phyloP scores from a whole-genome alignment of 2,888 invertebrate species.

The Temnothorax ravouxi region DNA sequence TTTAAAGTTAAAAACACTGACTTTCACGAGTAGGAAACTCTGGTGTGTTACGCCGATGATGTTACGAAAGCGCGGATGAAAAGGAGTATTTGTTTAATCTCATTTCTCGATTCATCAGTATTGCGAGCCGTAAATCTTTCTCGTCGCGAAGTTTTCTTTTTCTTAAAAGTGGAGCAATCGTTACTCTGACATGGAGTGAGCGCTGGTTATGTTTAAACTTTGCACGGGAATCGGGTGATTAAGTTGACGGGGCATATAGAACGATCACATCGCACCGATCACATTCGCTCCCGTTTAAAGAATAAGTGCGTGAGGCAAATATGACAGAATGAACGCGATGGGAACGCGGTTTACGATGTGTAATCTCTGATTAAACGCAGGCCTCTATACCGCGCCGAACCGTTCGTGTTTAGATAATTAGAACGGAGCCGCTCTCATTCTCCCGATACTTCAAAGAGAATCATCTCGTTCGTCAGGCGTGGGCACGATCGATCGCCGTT shows the following conservation, averaged over 20 bases:
- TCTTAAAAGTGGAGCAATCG: constrained; percentile 1
- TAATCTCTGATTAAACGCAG: constrained; percentile 71
- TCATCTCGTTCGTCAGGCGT: constrained; percentile 20
- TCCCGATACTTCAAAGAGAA: constrained; percentile 55
- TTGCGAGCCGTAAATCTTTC: constrained; percentile 20
- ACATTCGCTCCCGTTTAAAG: not conserved
- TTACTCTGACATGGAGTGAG: not conserved
- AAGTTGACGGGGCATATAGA: not conserved
- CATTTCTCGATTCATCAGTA: constrained; percentile 28
- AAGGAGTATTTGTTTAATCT: constrained; percentile 36
- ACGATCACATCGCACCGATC: not conserved
- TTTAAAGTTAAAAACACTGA: not conserved
- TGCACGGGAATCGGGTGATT: not conserved
- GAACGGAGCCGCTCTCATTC: constrained; percentile 25
- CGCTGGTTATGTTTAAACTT: not conserved
- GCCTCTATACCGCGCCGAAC: constrained; percentile 58
- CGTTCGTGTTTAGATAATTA: constrained; percentile 50
- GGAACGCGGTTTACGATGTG: constrained; percentile 42
- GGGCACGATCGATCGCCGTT: constrained; percentile 52
- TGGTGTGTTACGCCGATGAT: not conserved
- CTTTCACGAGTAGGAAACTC: not conserved
- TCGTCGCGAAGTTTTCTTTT: not conserved
- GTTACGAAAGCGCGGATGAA: constrained; percentile 8
- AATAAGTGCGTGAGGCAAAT: not conserved
- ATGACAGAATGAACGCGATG: constrained; percentile 20